A percentile compares a stretch with the other conserved stretches of the same genome.
These are phyloP conservation scores for Mesoligia furuncula DNA, from an alignment of 2,888 invertebrate genomes.

Conservation along the genomic window DNA sequence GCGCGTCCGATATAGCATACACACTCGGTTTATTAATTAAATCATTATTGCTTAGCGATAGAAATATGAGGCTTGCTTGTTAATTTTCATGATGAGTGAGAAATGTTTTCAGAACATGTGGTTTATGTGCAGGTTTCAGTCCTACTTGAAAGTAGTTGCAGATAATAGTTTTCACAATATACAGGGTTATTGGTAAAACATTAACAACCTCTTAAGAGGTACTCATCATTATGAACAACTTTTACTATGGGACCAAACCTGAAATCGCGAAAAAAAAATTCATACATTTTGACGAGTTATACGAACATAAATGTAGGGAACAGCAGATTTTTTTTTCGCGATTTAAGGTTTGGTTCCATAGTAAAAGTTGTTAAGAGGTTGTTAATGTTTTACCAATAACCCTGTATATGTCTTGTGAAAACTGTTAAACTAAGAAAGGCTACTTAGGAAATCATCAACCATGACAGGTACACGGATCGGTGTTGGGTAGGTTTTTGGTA, in stretches of 20 bases:
- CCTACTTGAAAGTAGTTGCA: not conserved
- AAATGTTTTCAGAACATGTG: not conserved
- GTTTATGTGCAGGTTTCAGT: not conserved
- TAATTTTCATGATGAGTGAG: not conserved
- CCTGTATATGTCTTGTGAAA: not conserved
- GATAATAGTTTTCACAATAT: not conserved
- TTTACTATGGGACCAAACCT: no score
- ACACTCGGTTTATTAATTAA: constrained; percentile 29
- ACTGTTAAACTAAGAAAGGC: not conserved
- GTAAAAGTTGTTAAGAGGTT: no score
- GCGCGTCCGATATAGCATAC: constrained; percentile 11
- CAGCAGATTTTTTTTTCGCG: no score
- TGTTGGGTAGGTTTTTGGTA: not conserved
- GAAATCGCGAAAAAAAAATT: no score
- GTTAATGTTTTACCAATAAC: no score
- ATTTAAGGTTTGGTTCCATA: no score
- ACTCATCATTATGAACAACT: no score
- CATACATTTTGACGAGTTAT: no score
- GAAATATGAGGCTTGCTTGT: constrained; percentile 2
- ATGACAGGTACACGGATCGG: not conserved
- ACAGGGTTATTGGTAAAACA: no score
- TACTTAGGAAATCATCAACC: not conserved
- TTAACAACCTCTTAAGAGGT: no score
- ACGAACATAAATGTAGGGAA: no score
- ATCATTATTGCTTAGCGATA: constrained; percentile 29